These are phyloP conservation scores for Dryas iulia DNA, from an alignment of 1,140 invertebrate genomes.

Conservation along the genomic window DNA sequence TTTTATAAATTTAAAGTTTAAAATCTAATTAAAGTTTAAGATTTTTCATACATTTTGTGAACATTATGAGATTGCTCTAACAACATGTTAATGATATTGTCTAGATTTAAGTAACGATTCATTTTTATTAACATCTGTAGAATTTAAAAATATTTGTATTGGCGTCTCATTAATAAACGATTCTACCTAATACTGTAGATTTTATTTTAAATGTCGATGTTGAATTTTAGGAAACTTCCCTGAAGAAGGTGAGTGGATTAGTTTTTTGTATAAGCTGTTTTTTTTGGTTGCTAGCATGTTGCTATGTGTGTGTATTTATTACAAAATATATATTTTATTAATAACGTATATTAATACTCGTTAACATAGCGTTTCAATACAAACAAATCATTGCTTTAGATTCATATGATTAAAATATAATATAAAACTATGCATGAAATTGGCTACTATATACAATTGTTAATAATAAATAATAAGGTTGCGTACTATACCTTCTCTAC, in stretches of 20 bases:
- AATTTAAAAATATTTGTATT: constrained; percentile 38
- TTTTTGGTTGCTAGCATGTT: constrained; percentile 57
- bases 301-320: constrained; percentile 28
- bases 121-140: constrained; percentile 14
- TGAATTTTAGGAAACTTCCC: constrained; percentile 21
- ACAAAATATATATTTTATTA: not conserved
- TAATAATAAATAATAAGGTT: not conserved
- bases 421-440: not conserved
- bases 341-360: too few species aligned
- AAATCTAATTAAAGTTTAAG: constrained; percentile 19
- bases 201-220: constrained; percentile 43
- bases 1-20: constrained; percentile 30
- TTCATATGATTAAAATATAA: not conserved
- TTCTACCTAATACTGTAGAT: constrained; percentile 49
- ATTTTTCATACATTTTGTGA: constrained; percentile 14
- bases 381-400: not conserved
- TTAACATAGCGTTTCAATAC: too few species aligned
- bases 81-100: constrained; percentile 25
- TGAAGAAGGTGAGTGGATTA: constrained; percentile 35
- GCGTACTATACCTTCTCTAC: too few species aligned
- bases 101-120: constrained; percentile 13
- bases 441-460: not conserved
- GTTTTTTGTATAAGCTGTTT: constrained; percentile 40
- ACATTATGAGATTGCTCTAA: constrained; percentile 26
- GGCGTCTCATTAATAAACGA: constrained; percentile 64